Conservation (phyloP, 2,888 invertebrate genomes). For the Caenorhabditis sp. region DNA sequence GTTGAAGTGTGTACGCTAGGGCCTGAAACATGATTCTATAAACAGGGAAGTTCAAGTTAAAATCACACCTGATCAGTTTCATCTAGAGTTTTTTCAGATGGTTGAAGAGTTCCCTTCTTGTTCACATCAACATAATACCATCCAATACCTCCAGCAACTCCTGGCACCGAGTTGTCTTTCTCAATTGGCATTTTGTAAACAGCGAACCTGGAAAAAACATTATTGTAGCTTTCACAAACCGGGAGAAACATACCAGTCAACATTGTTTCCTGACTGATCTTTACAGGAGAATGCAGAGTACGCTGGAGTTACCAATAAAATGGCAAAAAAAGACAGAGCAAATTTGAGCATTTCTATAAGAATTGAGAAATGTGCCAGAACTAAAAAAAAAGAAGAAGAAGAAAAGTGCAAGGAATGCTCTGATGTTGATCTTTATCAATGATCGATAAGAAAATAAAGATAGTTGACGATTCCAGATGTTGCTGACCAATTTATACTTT, state of each 20-base stretch:
- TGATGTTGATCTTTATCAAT: neutral
- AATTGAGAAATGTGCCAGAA: neutral
- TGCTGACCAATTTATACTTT: neutral
- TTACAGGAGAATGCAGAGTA: constrained; percentile 56
- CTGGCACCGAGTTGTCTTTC: constrained; percentile 45
- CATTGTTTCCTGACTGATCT: constrained; percentile 59
- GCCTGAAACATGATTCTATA: constrained; percentile 40
- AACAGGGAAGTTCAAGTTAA: neutral
- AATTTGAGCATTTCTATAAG: neutral
- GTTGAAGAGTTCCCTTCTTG: constrained; percentile 44
- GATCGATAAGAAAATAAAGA: neutral
- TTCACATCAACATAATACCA: constrained; percentile 64
- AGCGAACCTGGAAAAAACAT: constrained; percentile 47
- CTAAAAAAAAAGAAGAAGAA: neutral
- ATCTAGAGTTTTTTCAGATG: constrained; percentile 50
- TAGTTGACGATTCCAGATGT: neutral
- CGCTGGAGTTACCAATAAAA: constrained; percentile 5
- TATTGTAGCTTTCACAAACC: neutral
- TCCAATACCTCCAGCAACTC: constrained; percentile 49
- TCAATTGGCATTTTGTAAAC: constrained; percentile 64
- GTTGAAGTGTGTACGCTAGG: constrained; percentile 61
- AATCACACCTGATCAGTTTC: constrained; percentile 46
- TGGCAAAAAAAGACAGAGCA: neutral
- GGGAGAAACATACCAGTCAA: constrained; percentile 54
- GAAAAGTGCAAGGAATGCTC: neutral